These are phyloP conservation scores for Cercocebus atys DNA, from an alignment of 2,113 vertebrate genomes.

Conservation along the genomic window DNA sequence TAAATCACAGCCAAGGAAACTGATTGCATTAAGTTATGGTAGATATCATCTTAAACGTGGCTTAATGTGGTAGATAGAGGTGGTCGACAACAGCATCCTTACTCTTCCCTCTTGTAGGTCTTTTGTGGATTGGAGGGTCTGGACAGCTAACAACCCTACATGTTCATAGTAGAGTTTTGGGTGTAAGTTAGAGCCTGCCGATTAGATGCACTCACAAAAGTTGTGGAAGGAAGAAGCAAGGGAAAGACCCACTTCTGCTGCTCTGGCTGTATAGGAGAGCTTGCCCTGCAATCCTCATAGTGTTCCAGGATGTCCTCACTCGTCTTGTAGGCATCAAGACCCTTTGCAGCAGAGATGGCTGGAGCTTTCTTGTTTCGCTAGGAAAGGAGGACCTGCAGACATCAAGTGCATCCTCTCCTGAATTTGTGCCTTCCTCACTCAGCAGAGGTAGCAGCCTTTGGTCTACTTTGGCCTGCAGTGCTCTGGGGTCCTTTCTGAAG, in stretches of 20 bases:
- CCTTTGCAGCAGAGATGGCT: background rate
- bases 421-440: accelerated
- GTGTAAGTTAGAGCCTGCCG: background rate
- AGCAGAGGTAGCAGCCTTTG: background rate
- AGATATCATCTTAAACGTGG: background rate
- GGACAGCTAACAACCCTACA: background rate
- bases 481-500: background rate
- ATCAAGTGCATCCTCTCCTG: accelerated
- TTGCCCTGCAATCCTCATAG: too few relatives aligned
- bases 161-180: background rate
- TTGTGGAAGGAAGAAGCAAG: background rate
- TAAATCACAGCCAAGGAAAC: background rate
- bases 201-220: background rate
- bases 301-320: background rate
- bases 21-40: background rate
- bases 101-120: background rate
- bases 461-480: too few relatives aligned
- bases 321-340: background rate
- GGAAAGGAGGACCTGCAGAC: too few relatives aligned
- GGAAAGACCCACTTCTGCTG: too few relatives aligned
- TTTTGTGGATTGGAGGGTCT: background rate
- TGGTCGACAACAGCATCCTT: background rate
- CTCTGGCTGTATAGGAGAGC: background rate
- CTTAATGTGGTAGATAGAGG: background rate
- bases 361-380: background rate